Conservation (phyloP, 2,113 vertebrate species). For the Scomber japonicus region DNA sequence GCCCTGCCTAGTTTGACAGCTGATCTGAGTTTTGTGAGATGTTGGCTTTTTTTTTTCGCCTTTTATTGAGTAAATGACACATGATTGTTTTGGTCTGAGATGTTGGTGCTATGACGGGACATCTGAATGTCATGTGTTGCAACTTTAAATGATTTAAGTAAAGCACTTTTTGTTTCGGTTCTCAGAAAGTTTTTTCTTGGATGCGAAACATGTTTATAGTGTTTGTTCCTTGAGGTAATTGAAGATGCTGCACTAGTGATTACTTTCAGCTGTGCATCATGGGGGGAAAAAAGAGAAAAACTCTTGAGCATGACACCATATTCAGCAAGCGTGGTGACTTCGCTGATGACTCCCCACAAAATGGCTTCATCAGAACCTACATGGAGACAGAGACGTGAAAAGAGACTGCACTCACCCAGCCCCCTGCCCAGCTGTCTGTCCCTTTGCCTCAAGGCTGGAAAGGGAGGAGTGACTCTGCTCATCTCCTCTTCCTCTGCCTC, state of each 20-base stretch:
- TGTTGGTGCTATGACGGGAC: too few relatives aligned
- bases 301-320: slow-evolving; percentile 14
- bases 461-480: slow-evolving; percentile 51
- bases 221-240: slow-evolving; percentile 72
- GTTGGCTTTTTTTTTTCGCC: too few relatives aligned
- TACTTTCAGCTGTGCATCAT: slow-evolving; percentile 75
- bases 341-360: slow-evolving; percentile 27
- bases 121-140: too few relatives aligned
- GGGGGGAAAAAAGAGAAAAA: background rate
- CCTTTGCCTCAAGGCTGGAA: slow-evolving; percentile 48
- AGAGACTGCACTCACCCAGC: slow-evolving; percentile 22
- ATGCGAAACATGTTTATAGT: slow-evolving; percentile 63
- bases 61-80: too few relatives aligned
- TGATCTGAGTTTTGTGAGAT: too few relatives aligned
- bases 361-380: slow-evolving; percentile 49
- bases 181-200: slow-evolving; percentile 42
- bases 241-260: slow-evolving; percentile 77
- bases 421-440: slow-evolving; percentile 61
- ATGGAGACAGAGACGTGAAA: slow-evolving; percentile 33
- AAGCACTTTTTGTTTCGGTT: background rate
- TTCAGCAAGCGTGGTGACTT: slow-evolving; percentile 19
- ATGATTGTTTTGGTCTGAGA: too few relatives aligned
- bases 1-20: too few relatives aligned
- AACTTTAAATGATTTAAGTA: too few relatives aligned
- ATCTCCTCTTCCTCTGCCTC: slow-evolving; percentile 62